Evolutionary conservation across 2,113 vertebrate species (phyloP).

Genomic region (Sylvia atricapilla): DNA sequence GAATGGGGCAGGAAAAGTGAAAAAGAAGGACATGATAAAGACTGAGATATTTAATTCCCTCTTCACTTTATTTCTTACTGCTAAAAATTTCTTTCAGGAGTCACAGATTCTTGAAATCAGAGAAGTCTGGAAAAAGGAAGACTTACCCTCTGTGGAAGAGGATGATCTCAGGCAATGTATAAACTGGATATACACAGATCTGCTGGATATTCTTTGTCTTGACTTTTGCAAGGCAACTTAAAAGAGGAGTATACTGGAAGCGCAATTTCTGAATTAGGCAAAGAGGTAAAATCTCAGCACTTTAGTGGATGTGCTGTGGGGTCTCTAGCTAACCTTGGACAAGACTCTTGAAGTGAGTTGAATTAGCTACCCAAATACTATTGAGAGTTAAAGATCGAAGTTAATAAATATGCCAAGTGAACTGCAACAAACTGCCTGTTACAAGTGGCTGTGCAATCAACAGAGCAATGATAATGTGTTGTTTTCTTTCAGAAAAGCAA

Average conservation of each 20-base stretch:
- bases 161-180: background rate
- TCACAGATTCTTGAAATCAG: background rate
- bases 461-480: background rate
- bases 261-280: background rate
- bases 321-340: background rate
- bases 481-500: background rate
- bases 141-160: background rate
- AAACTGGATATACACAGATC: background rate
- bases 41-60: background rate
- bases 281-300: background rate
- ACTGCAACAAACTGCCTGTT: background rate
- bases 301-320: rapidly evolving
- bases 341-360: background rate
- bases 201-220: background rate
- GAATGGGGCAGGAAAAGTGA: background rate
- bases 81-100: background rate
- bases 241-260: background rate
- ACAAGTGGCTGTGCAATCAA: background rate
- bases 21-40: background rate
- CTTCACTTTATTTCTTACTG: background rate
- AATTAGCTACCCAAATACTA: background rate
- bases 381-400: background rate
- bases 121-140: background rate
- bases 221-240: background rate
- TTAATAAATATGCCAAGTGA: background rate